phyloP scores from a whole-genome alignment of 2,888 invertebrate genomes.

The Epistrophella euchroma region DNA sequence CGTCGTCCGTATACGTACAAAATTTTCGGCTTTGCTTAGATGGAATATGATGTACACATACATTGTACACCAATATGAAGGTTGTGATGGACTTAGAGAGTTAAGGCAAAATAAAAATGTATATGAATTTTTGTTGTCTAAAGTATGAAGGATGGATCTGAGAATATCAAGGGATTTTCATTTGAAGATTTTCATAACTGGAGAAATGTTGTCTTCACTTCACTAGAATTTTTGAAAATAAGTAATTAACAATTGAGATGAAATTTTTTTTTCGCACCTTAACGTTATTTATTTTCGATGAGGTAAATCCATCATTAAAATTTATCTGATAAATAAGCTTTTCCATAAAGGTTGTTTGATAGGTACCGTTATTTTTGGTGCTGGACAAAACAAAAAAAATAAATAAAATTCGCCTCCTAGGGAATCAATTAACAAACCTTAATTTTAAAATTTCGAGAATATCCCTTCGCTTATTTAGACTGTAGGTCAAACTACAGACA shows the following conservation, averaged over 20 bases:
- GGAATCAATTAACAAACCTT: no score
- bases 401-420: no score
- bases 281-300: neutral
- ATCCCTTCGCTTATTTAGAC: no score
- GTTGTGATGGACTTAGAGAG: neutral
- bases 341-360: no score
- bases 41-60: no score
- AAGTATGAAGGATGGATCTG: neutral
- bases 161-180: neutral
- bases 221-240: neutral
- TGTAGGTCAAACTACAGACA: no score
- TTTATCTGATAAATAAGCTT: no score
- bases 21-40: neutral
- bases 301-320: no score
- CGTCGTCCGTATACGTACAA: neutral
- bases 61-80: neutral
- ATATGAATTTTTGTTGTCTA: neutral
- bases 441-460: no score
- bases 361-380: no score
- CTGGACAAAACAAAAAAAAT: no score
- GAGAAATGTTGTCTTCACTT: neutral
- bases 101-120: neutral
- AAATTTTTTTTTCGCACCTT: neutral
- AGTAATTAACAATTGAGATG: neutral
- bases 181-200: neutral